Evolutionary conservation across 2,113 vertebrate genomes (phyloP), one percentile per base, ranked within the genome.

Genomic region (Python bivittatus): DNA sequence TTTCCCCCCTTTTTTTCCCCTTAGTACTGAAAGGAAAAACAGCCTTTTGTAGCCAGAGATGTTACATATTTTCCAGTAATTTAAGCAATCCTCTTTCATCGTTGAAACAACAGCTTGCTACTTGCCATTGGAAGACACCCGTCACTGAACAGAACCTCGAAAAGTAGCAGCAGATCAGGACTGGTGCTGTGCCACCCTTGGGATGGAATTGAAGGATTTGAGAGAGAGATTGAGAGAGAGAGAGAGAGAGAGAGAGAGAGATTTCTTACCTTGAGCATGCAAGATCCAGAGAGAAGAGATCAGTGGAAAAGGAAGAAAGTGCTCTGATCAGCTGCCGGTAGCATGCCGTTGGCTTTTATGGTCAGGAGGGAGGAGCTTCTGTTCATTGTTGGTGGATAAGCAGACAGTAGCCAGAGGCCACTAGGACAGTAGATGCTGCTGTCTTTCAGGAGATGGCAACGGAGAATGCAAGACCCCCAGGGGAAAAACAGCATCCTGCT

Each of bases 271-370:
- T 99, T 97, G 95, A 95, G 94, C 89, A 90, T 92, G 97, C 96
- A 95, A 96, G 97, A 92, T 96, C 96, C 97, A 95, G 96, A 96
- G 95, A 96, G 96, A 97, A 97, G 96, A 97, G 97, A 96, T 98
- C 97, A 96, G 96, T 97, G 96, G 96, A 97, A 95, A 96, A 96
- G 97, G 96, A 97, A 96, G 97, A 97, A 96, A 96, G 97, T 97
- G 97, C 97, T 97, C 97, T 97, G 98, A 97, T 97, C 98, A 96
- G 97, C 97, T 95, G 97, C 97, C 95, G 97, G 97, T 97, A 97
- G 97, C 97, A 97, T 97, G 97, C 97, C 96, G 97, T 98, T 98
- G 98, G 98, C 98, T 99, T 99, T 99, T 99, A 99, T 99, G 98
- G 97, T 97, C 98, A 98, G 98, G 98, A 98, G 98, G 99, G 99